Conservation (phyloP, 1,140 invertebrate genomes). For the Polypedilum vanderplanki region DNA sequence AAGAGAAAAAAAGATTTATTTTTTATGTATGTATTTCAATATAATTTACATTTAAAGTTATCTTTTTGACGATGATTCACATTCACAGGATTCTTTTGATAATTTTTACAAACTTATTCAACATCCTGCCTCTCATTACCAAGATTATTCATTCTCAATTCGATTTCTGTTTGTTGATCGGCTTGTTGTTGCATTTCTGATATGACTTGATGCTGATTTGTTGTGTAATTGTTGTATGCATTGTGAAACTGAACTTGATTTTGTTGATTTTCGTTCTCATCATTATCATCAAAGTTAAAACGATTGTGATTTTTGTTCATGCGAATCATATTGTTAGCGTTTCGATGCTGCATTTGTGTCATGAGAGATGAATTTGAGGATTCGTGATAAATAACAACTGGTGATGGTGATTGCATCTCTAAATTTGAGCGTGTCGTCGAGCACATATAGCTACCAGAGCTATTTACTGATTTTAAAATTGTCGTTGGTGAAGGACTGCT, state of each 20-base stretch:
- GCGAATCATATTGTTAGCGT: neutral
- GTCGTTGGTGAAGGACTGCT: neutral
- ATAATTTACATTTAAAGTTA: too few relatives aligned
- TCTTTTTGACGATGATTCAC: too few relatives aligned
- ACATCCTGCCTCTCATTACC: neutral
- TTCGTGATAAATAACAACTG: neutral
- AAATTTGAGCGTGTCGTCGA: constrained; percentile 8
- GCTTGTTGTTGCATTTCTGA: neutral
- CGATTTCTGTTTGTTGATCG: neutral
- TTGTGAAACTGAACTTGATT: neutral
- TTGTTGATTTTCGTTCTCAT: neutral
- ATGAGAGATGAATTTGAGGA: neutral
- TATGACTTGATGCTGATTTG: neutral
- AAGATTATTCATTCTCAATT: constrained; percentile 15
- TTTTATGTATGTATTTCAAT: too few relatives aligned
- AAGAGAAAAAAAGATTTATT: too few relatives aligned
- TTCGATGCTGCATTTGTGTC: neutral
- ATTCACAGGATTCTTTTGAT: too few relatives aligned
- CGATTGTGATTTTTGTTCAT: neutral
- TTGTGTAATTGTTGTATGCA: constrained; percentile 17
- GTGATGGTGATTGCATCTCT: constrained; percentile 1
- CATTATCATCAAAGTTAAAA: constrained; percentile 10
- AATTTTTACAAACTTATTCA: neutral
- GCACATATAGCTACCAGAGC: constrained; percentile 8
- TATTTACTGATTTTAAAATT: constrained; percentile 15